Conservation (phyloP, 1,140 invertebrate genomes). For the Trialeurodes vaporariorum region DNA sequence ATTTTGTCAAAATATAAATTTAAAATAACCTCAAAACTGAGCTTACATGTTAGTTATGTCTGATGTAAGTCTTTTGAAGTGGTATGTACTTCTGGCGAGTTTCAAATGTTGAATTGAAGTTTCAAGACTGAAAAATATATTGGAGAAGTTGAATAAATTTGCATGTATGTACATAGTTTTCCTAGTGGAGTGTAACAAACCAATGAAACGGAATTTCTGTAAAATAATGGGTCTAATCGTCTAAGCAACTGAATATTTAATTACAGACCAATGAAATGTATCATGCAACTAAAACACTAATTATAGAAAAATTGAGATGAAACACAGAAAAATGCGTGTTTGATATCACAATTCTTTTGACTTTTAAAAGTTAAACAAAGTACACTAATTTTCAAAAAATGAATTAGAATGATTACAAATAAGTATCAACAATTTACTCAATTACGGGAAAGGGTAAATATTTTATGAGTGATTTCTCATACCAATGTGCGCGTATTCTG, state of each 20-base stretch:
- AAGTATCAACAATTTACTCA: not conserved
- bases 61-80: too few relatives aligned
- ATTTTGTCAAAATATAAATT: too few relatives aligned
- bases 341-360: slow-evolving; percentile 1
- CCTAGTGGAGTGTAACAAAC: not conserved
- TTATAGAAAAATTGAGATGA: not conserved
- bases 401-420: not conserved
- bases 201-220: not conserved
- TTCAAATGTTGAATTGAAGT: too few relatives aligned
- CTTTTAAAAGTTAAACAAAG: not conserved
- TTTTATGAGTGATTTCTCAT: too few relatives aligned
- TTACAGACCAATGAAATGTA: not conserved
- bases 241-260: not conserved
- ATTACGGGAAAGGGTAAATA: too few relatives aligned
- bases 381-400: not conserved
- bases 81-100: too few relatives aligned
- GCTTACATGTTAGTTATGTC: too few relatives aligned
- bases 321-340: not conserved
- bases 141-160: not conserved
- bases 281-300: not conserved
- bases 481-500: too few relatives aligned
- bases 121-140: not conserved
- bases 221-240: not conserved
- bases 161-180: not conserved
- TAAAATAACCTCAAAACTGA: too few relatives aligned